Conservation (phyloP, 2,888 invertebrate species). For the Oegoconia quadripuncta region DNA sequence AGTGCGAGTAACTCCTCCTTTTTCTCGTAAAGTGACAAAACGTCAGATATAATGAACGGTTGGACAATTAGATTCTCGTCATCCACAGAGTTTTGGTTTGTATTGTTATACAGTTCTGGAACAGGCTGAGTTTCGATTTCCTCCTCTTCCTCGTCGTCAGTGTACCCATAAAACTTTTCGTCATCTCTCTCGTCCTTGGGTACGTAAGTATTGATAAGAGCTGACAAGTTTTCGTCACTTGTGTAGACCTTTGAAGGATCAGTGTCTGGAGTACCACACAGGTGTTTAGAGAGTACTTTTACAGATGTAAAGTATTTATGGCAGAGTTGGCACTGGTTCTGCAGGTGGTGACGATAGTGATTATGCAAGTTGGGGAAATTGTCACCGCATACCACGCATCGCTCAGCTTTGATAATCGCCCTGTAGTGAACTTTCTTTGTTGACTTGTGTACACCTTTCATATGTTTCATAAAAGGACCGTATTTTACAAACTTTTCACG, state of each 20-base stretch:
- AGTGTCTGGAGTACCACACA: slow-evolving; percentile 54
- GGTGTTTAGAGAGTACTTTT: slow-evolving; percentile 50
- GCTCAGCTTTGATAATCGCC: slow-evolving; percentile 66
- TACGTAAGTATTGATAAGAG: slow-evolving; percentile 55
- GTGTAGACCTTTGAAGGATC: slow-evolving; percentile 62
- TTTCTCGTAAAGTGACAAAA: slow-evolving; percentile 55
- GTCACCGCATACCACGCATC: slow-evolving; percentile 80
- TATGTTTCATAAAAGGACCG: slow-evolving; percentile 66
- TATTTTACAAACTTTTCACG: slow-evolving; percentile 65
- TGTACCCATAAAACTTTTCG: slow-evolving; percentile 62
- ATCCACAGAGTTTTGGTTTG: slow-evolving; percentile 34
- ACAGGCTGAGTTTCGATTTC: slow-evolving; percentile 18
- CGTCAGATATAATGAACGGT: slow-evolving; percentile 67
- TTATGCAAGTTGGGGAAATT: slow-evolving; percentile 80
- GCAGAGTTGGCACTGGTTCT: slow-evolving; percentile 75
- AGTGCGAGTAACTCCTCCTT: slow-evolving; percentile 25
- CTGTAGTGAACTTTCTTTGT: slow-evolving; percentile 64
- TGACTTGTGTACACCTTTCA: slow-evolving; percentile 58
- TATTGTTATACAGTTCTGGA: slow-evolving; percentile 27
- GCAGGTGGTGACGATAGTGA: slow-evolving; percentile 79
- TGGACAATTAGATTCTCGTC: slow-evolving; percentile 46
- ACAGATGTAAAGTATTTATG: slow-evolving; percentile 64
- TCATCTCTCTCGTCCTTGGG: slow-evolving; percentile 63
- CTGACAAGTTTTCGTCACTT: slow-evolving; percentile 47
- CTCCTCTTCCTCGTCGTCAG: slow-evolving; percentile 50